Evolutionary conservation across 2,888 invertebrate species (phyloP).

Genomic region (Heteropelma amictum): DNA sequence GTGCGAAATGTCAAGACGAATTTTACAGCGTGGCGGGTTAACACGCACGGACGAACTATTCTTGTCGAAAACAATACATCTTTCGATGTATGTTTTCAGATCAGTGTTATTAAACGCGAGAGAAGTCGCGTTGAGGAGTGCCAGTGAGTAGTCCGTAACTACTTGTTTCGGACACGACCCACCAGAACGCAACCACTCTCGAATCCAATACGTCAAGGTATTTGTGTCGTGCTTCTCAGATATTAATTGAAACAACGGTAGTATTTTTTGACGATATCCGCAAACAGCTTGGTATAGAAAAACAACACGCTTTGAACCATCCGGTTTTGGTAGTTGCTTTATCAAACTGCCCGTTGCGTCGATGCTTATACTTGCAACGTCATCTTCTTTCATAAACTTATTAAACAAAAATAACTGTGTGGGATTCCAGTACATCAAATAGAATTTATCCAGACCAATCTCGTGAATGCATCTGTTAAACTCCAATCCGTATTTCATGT

Average conservation of each 20-base stretch:
- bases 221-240: constrained; percentile 61
- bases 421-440: constrained; percentile 55
- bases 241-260: constrained; percentile 61
- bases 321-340: constrained; percentile 46
- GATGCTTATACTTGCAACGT: constrained; percentile 52
- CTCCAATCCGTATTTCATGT: constrained; percentile 46
- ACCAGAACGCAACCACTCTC: constrained; percentile 57
- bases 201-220: constrained; percentile 53
- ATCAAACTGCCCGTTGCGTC: constrained; percentile 60
- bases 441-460: constrained; percentile 52
- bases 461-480: constrained; percentile 51
- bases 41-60: background rate
- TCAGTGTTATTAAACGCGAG: constrained; percentile 55
- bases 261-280: constrained; percentile 47
- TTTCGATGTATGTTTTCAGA: constrained; percentile 43
- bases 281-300: constrained; percentile 60
- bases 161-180: constrained; percentile 53
- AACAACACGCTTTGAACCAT: constrained; percentile 45
- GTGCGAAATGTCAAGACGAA: constrained; percentile 62
- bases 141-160: constrained; percentile 55
- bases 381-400: constrained; percentile 45
- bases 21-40: constrained; percentile 28
- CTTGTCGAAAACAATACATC: constrained; percentile 42
- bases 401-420: constrained; percentile 56
- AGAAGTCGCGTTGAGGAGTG: constrained; percentile 55